Evolutionary conservation across 2,888 invertebrate species (phyloP), one percentile per base, ranked within the genome.

Genomic region (Platycheirus albimanus): DNA sequence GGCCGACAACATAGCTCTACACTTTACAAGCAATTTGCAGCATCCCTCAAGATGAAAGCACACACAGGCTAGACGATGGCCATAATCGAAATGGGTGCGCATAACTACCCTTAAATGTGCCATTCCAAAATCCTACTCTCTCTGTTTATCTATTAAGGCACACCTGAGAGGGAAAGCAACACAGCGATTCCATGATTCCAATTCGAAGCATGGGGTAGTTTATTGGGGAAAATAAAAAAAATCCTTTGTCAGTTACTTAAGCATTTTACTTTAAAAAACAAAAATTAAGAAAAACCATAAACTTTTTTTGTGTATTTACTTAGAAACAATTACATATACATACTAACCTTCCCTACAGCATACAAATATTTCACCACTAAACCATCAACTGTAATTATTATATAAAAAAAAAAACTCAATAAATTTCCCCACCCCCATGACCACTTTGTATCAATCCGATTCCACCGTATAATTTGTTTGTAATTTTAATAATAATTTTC

Each of bases 11-110:
- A 41, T 28, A n/a, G n/a, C n/a, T n/a, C n/a, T n/a, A n/a, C 38
- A 38, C 43, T 28, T 7, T 19, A 19, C 54, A 54, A 72, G 41
- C 71, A 51, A 20, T 19, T 36, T 41, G 20, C 33, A 54, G 15
- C 51, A 52, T 38, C 67, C 58, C 30, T 15, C 4, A 10, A 56
- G 13, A 38, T 24, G 56, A 20, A 43, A 38, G 10, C 36, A 51
- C 47, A 33, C 28, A 33, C 58, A 77, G 72, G 58, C 78, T 78
- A 83, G 83, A 69, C 83, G 74, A 78, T 36, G 52, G 69, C 78
- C 56, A 83, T 83, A 69, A 83, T 83, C 69, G 78, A 83, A 83
- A 83, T 83, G 83, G 83, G 64, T 83, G 83, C 83, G 83, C 83
- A 83, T 78, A 83, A 83, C 83, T 74, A 78, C 74, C 56, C 72